Evolutionary conservation across 1,140 invertebrate genomes (phyloP), one percentile per base, ranked within the genome.

Genomic region (Homalodisca vitripennis): DNA sequence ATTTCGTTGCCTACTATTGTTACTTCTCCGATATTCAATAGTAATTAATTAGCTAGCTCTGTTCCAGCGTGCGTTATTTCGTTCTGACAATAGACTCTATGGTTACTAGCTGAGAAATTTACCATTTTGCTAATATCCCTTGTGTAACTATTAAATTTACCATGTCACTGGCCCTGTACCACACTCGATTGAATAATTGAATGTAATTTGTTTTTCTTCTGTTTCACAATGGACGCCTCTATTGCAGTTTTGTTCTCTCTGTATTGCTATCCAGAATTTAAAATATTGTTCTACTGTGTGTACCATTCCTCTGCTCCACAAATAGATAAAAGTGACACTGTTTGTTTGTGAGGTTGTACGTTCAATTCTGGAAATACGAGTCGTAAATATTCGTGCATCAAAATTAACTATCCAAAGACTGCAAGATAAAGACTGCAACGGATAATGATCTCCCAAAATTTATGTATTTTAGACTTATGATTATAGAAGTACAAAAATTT

Each of bases 1-100:
- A 51, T 51, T 51, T 51, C 22, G 48, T n/a, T 51, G 34, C 34
- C n/a, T n/a, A 51, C 48, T 51, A 51, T 51, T 51, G 48, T 51
- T 51, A 51, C 48, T 51, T 10, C 34, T 17, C 34, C 3, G n/a
- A 22, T 10, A 51, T 20, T 51, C 48, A n/a, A 51, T 51, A n/a
- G 48, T 51, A 51, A 51, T 51, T 51, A 51, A 51, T 51, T 51
- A 51, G 48, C 48, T 22, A 51, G n/a, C 48, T 22, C 22, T 51
- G n/a, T 22, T 14, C 17, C 22, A 3, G 48, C n/a, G 34, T 20
- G 48, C 6, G 48, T 51, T 51, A 51, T 51, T 51, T 51, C 48
- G 22, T 51, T 51, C 14, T 51, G 3, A n/a, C 48, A 51, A 51
- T 51, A 51, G 48, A n/a, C 48, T 51, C 34, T 6, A 17, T 17